A percentile compares a stretch with the other conserved stretches of the same genome.
phyloP scores from a whole-genome alignment of 2,888 invertebrate species.

The Epicampocera succincta region DNA sequence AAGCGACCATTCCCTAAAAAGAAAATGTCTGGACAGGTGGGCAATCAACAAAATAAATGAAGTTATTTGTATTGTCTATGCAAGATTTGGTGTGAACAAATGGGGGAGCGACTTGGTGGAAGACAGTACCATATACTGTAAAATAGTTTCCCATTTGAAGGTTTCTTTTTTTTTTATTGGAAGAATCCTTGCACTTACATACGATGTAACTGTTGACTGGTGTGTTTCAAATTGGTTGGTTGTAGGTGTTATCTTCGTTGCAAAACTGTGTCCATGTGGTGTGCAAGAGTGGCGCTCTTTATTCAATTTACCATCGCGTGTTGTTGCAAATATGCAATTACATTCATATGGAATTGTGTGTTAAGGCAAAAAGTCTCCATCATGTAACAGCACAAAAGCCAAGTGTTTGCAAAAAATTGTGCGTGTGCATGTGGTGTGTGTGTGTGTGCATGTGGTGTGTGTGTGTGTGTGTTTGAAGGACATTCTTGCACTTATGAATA shows the following conservation, averaged over 20 bases:
- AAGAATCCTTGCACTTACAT: neutral
- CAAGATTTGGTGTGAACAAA: conserved; percentile 3
- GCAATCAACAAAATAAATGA: conserved; percentile 40
- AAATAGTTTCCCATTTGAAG: conserved; percentile 33
- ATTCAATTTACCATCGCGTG: conserved; percentile 62
- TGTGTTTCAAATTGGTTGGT: conserved; percentile 47
- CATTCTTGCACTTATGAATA: conserved; percentile 55
- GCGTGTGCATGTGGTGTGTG: neutral
- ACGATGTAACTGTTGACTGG: conserved; percentile 23
- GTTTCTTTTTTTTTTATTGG: neutral
- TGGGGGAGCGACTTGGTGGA: neutral
- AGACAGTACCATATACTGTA: conserved; percentile 1
- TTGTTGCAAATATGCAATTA: conserved; percentile 27
- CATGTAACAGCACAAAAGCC: neutral
- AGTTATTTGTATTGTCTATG: conserved; percentile 45
- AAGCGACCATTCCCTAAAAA: neutral
- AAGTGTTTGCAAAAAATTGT: neutral
- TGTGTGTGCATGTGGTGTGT: neutral
- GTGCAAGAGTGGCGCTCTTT: conserved; percentile 30
- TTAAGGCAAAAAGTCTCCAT: neutral
- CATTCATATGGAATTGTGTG: neutral
- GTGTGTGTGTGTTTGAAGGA: conserved; percentile 28
- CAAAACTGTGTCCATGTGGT: conserved; percentile 11
- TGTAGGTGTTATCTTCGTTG: conserved; percentile 58
- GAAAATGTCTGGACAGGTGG: conserved; percentile 23